Percentiles rank a stretch among this genome's conserved stretches.
phyloP scores from a whole-genome alignment of 1,140 invertebrate genomes.

The Temnothorax longispinosus region DNA sequence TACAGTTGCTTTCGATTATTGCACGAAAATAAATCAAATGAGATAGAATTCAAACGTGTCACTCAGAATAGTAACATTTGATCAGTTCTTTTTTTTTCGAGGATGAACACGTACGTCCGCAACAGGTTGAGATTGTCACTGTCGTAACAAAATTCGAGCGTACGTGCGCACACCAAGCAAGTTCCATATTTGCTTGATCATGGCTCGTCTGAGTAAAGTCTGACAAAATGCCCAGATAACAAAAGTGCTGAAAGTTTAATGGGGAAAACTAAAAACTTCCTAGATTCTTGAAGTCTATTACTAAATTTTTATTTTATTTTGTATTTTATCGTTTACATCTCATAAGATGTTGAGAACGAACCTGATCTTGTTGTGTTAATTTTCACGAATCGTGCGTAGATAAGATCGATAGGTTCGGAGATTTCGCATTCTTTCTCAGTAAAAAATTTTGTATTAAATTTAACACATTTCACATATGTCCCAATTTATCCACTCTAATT shows the following conservation, averaged over 20 bases:
- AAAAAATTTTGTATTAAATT: too few species aligned
- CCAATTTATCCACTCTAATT: too few species aligned
- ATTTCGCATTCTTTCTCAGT: too few species aligned
- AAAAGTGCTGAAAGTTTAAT: neutral
- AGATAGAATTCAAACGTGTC: slow-evolving; percentile 6
- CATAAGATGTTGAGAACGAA: too few species aligned
- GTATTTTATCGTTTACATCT: too few species aligned
- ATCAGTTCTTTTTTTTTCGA: slow-evolving; percentile 16
- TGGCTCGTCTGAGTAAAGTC: neutral
- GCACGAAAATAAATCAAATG: neutral
- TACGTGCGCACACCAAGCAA: neutral
- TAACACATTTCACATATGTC: too few species aligned
- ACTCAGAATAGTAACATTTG: neutral
- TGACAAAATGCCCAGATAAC: neutral
- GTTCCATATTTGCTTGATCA: neutral
- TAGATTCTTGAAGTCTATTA: neutral
- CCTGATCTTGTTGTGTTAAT: too few species aligned
- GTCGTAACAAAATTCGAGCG: slow-evolving; percentile 13
- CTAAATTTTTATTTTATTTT: too few species aligned
- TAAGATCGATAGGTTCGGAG: too few species aligned
- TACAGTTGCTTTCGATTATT: neutral
- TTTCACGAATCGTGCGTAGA: too few species aligned
- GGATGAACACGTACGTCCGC: slow-evolving; percentile 20
- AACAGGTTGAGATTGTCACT: slow-evolving; percentile 63
- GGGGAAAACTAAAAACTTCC: neutral